Percentiles rank a stretch among this genome's conserved stretches.
Conservation (phyloP, 2,113 vertebrate species). For the Megatriorchis doriae region DNA sequence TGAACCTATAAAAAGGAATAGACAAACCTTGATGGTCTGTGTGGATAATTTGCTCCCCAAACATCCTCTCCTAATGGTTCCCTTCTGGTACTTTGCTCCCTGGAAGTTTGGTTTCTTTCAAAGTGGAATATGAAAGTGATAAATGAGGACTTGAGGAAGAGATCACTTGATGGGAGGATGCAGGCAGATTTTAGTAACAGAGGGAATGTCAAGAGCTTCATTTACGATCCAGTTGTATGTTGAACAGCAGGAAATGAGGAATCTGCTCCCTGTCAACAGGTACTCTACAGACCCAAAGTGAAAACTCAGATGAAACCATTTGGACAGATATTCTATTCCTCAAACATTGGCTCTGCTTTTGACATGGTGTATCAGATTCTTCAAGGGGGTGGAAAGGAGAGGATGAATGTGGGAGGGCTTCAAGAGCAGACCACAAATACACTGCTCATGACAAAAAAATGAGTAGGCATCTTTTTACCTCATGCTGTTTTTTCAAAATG, state of each 20-base stretch:
- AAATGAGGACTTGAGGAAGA: background rate
- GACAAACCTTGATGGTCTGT: background rate
- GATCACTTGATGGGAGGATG: background rate
- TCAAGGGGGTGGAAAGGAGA: background rate
- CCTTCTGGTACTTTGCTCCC: background rate
- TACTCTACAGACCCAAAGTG: background rate
- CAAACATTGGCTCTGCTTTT: background rate
- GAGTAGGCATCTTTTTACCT: background rate
- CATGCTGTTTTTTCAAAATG: background rate
- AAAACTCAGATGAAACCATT: conserved; percentile 9
- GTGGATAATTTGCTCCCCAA: background rate
- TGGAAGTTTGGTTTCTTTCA: background rate
- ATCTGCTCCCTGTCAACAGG: conserved; percentile 35
- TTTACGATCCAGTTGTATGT: background rate
- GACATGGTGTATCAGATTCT: conserved; percentile 17
- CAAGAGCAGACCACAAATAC: background rate
- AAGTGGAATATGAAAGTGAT: background rate
- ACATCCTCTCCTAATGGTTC: background rate
- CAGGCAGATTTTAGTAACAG: background rate
- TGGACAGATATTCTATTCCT: background rate
- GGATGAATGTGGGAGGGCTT: background rate
- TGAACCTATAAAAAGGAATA: background rate
- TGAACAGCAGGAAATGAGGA: conserved; percentile 38
- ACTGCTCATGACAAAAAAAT: background rate
- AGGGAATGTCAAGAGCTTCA: background rate